These are phyloP conservation scores for Zaprionus kolodkinae DNA, from an alignment of 1,140 invertebrate species.

Conservation along the genomic window DNA sequence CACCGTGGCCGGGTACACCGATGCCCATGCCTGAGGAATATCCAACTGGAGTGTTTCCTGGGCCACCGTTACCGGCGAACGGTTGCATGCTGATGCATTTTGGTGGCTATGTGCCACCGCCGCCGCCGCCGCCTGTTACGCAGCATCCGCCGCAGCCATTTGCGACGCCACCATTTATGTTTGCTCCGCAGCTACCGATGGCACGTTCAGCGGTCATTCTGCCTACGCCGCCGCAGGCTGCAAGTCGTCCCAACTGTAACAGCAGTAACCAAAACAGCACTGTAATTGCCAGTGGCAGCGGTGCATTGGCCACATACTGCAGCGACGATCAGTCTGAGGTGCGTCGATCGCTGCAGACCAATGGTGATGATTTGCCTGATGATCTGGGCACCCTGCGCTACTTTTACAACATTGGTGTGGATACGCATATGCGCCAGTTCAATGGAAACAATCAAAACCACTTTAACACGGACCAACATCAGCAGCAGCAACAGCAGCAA, in stretches of 20 bases:
- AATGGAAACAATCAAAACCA: conserved; percentile 24
- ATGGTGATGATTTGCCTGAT: conserved; percentile 86
- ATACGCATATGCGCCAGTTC: conserved; percentile 83
- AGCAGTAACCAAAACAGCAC: conserved; percentile 4
- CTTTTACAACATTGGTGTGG: conserved; percentile 89
- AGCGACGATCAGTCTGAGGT: conserved; percentile 84
- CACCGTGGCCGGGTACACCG: conserved; percentile 39
- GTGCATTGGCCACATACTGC: not conserved
- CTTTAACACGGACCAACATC: conserved; percentile 59
- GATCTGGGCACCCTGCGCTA: conserved; percentile 87
- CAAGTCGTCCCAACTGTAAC: not conserved
- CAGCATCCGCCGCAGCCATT: conserved; percentile 13
- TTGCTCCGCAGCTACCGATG: conserved; percentile 14
- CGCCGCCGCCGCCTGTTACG: conserved; percentile 24
- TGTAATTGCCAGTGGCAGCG: no score
- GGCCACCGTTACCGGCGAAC: conserved; percentile 20
- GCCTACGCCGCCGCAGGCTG: not conserved
- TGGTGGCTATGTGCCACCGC: conserved; percentile 36
- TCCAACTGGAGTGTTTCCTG: conserved; percentile 13
- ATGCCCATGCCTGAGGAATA: conserved; percentile 44
- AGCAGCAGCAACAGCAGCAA: conserved; percentile 45
- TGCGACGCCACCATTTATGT: conserved; percentile 11
- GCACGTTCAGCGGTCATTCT: not conserved
- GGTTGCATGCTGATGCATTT: conserved; percentile 59
- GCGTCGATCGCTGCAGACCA: conserved; percentile 84